phyloP scores from a whole-genome alignment of 1,140 invertebrate species.

The Cepaea nemoralis region DNA sequence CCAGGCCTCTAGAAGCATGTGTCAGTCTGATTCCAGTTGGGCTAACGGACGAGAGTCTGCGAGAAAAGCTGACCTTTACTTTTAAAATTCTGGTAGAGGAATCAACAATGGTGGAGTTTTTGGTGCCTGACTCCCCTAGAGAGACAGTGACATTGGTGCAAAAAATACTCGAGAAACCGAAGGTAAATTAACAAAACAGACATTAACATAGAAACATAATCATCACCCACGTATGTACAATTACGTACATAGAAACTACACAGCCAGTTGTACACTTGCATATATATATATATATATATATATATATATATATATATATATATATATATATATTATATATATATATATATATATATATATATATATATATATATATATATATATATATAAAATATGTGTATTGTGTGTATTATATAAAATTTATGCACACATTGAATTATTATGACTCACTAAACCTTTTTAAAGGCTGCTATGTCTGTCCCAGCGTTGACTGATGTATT shows the following conservation, averaged over 20 bases:
- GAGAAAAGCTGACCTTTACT: conserved; percentile 52
- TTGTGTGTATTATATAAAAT: too few relatives aligned
- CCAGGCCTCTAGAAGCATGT: conserved; percentile 54
- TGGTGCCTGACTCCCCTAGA: conserved; percentile 55
- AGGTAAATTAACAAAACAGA: conserved; percentile 22
- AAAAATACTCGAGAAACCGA: conserved; percentile 43
- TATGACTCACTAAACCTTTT: too few relatives aligned
- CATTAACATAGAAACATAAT: too few relatives aligned
- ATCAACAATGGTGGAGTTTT: conserved; percentile 56
- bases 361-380: conserved; percentile 8
- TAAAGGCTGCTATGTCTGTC: too few relatives aligned
- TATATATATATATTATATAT: conserved; percentile 14
- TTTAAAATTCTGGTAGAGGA: conserved; percentile 56
- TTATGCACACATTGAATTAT: too few relatives aligned
- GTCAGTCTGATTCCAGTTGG: conserved; percentile 55
- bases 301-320: conserved; percentile 3
- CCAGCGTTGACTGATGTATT: too few relatives aligned
- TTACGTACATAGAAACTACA: neutral
- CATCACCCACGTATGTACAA: neutral
- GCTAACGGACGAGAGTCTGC: conserved; percentile 45
- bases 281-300: neutral
- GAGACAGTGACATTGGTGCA: conserved; percentile 58
- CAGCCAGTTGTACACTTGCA: neutral
- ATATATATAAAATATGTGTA: neutral
- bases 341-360: neutral